phyloP scores from a whole-genome alignment of 1,140 invertebrate genomes.

The Cydia strobilella region DNA sequence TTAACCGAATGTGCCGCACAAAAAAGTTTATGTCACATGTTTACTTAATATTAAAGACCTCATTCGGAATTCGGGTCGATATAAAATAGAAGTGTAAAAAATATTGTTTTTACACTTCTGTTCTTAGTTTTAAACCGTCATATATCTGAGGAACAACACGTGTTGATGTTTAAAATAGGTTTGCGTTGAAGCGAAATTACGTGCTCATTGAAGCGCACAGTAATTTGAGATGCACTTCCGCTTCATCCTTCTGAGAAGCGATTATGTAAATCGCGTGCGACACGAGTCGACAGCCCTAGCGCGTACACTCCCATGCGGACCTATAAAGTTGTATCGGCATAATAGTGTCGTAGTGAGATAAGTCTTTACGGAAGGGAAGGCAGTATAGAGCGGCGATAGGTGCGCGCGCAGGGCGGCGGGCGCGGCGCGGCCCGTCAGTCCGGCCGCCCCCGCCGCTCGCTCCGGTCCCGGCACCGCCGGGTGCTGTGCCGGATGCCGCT shows the following conservation, averaged over 20 bases:
- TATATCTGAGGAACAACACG: not conserved
- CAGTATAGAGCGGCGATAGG: slow-evolving; percentile 50
- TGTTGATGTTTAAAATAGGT: not conserved
- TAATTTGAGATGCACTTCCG: slow-evolving; percentile 16
- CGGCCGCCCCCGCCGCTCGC: slow-evolving; percentile 67
- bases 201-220: slow-evolving; percentile 4
- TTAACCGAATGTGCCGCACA: too few species aligned
- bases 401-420: slow-evolving; percentile 37
- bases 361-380: slow-evolving; percentile 41
- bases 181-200: not conserved
- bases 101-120: too few species aligned
- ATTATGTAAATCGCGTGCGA: slow-evolving; percentile 30
- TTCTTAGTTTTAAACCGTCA: not conserved
- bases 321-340: not conserved
- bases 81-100: too few species aligned
- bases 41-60: too few species aligned
- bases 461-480: slow-evolving; percentile 69
- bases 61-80: too few species aligned
- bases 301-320: not conserved
- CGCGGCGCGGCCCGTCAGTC: slow-evolving; percentile 54
- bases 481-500: slow-evolving; percentile 69
- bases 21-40: too few species aligned
- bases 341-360: not conserved
- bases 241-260: slow-evolving; percentile 25
- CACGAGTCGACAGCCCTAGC: slow-evolving; percentile 27